Base-by-base conservation (phyloP, 2,113 vertebrate species). In the Prionailurus viverrinus region DNA sequence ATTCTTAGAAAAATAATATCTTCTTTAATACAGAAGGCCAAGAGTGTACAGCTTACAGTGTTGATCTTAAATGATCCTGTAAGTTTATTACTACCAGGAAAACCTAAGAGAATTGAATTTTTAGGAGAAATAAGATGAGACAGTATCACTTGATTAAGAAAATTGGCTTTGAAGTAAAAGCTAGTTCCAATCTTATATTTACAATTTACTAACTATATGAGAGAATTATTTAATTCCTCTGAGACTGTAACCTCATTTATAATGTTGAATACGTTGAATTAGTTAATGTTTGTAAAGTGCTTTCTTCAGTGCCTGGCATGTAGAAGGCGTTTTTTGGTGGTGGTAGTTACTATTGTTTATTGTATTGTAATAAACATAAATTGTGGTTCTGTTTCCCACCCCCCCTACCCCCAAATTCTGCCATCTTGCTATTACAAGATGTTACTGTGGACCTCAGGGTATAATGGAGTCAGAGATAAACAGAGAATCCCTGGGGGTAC, bases 1-100 rank as follows among this genome's bases (percentile, higher is more conserved):
- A 86, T 74, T 95, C 87, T 96, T 92, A 80, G 83, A 85, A 96
- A 95, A 95, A 80, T 82, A 79, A 39, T 78, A 15, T 88, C 91
- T 92, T 74, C 36, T 69, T 88, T 95, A 74, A 76, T 66, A 53
- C 27, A 73, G 73, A 96, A 96, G n/a, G 23, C 88, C 80, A 96
- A 80, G 58, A 84, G 16, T 71, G 3, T 89, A 91, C 4, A 65
- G 63, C 80, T 96, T 79, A 51, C 55, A 88, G 3, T n/a, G 8
- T 76, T 97, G 63, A 88, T 48, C 53, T 97, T 95, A 89, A 91
- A 66, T 90, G 94, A 85, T 61, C 82, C 74, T 81, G 1, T 73
- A 53, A 73, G 0, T 95, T 89, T 95, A 25, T 89, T 51, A 89
- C 87, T 85, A 21, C 79, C 14, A 86, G 45, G 8, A 91, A 48